Evolutionary conservation across 1,140 invertebrate genomes (phyloP).

Genomic region (Brachionus asplanchnoidis): DNA sequence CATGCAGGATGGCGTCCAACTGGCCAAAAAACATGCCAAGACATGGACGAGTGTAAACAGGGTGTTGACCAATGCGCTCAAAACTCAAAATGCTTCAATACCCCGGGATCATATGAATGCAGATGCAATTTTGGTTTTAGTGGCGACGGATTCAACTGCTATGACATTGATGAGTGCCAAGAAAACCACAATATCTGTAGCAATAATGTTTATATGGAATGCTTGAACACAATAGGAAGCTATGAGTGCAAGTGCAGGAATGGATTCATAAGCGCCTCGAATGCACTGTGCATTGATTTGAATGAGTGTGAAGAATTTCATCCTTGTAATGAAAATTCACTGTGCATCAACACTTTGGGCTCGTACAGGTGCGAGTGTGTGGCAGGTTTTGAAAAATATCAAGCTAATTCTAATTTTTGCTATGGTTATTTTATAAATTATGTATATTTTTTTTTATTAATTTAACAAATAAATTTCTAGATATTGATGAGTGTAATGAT

Average conservation of each 20-base stretch:
- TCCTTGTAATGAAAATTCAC: slow-evolving; percentile 36
- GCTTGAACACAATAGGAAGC: neutral
- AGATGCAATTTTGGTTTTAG: neutral
- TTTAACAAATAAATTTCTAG: neutral
- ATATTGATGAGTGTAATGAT: slow-evolving; percentile 41
- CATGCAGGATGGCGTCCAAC: slow-evolving; percentile 4
- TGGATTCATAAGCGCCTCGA: neutral
- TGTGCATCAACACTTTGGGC: slow-evolving; percentile 25
- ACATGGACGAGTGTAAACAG: slow-evolving; percentile 28
- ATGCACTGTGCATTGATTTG: slow-evolving; percentile 3
- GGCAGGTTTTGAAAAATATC: slow-evolving; percentile 18
- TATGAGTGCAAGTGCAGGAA: slow-evolving; percentile 19
- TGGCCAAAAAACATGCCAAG: neutral
- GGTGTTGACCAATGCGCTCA: neutral
- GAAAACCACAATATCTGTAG: neutral
- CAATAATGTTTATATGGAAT: neutral
- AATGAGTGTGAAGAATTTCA: slow-evolving; percentile 31
- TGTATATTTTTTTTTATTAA: neutral
- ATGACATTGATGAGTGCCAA: slow-evolving; percentile 29
- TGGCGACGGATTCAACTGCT: slow-evolving; percentile 18
- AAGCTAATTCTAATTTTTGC: neutral
- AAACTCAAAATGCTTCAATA: neutral
- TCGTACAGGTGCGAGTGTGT: slow-evolving; percentile 35
- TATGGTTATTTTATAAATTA: neutral
- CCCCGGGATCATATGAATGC: slow-evolving; percentile 23